These are phyloP conservation scores for Cuculus canorus DNA, from an alignment of 2,797 vertebrate species.

Conservation along the genomic window DNA sequence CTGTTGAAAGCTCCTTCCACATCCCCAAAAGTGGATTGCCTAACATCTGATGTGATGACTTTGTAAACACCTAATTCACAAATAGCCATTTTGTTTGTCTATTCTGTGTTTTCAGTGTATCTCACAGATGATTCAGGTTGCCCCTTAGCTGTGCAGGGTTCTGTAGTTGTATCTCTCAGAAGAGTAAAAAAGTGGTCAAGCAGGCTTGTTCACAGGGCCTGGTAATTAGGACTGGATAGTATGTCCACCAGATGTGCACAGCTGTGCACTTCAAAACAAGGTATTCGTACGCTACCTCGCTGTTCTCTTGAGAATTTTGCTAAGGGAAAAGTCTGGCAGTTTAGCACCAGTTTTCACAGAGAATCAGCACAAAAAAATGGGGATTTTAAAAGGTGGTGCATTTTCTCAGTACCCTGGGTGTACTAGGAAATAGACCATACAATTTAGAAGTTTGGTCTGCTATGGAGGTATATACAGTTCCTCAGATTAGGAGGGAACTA, in stretches of 20 bases:
- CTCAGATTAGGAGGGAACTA: background rate
- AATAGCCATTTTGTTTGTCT: background rate
- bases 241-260: background rate
- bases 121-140: background rate
- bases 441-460: background rate
- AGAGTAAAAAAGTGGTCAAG: background rate
- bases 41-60: background rate
- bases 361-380: slow-evolving; percentile 12
- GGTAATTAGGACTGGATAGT: background rate
- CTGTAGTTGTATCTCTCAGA: background rate
- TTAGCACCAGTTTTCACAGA: background rate
- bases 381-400: slow-evolving; percentile 2
- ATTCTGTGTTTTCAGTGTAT: background rate
- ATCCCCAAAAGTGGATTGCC: background rate
- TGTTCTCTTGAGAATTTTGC: slow-evolving; percentile 35
- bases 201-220: background rate
- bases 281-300: slow-evolving; percentile 14
- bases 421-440: background rate
- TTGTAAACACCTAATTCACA: background rate
- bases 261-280: background rate
- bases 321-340: background rate
- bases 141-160: background rate
- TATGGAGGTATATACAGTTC: background rate
- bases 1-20: background rate
- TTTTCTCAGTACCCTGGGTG: slow-evolving; percentile 6